These are phyloP conservation scores for Drosophila pruinosa DNA, from an alignment of 1,140 invertebrate species.

Conservation along the genomic window DNA sequence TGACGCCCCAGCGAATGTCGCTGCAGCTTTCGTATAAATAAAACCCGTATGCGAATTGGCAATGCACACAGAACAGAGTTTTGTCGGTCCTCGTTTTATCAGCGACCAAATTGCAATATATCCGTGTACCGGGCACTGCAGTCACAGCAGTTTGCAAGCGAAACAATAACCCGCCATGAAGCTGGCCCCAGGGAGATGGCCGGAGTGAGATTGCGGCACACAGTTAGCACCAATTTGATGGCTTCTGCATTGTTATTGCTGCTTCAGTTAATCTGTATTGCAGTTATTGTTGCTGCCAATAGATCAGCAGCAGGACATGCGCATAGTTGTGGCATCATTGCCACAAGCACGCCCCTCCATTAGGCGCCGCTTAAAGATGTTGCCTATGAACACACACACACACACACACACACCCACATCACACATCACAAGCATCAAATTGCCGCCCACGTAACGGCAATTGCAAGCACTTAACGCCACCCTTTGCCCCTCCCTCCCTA, in stretches of 20 bases:
- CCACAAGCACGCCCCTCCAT: conserved; percentile 6
- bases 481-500: neutral
- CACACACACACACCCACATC: neutral
- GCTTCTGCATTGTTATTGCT: conserved; percentile 74
- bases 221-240: conserved; percentile 75
- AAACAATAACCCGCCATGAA: conserved; percentile 24
- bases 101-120: conserved; percentile 65
- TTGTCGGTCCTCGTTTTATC: conserved; percentile 16
- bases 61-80: conserved; percentile 21
- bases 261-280: conserved; percentile 74
- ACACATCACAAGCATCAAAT: neutral
- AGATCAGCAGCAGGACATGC: neutral
- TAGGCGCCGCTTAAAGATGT: conserved; percentile 19
- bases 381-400: neutral
- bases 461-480: conserved; percentile 27
- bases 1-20: conserved; percentile 64
- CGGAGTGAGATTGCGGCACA: conserved; percentile 42
- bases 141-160: conserved; percentile 3
- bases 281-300: conserved; percentile 4
- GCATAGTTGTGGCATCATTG: neutral
- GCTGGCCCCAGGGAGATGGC: conserved; percentile 30
- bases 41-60: conserved; percentile 43
- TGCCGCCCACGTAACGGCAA: conserved; percentile 10
- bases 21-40: conserved; percentile 9
- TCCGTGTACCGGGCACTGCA: conserved; percentile 29